These are phyloP conservation scores for Pelecanus crispus DNA, from an alignment of 2,113 vertebrate genomes.

Conservation along the genomic window DNA sequence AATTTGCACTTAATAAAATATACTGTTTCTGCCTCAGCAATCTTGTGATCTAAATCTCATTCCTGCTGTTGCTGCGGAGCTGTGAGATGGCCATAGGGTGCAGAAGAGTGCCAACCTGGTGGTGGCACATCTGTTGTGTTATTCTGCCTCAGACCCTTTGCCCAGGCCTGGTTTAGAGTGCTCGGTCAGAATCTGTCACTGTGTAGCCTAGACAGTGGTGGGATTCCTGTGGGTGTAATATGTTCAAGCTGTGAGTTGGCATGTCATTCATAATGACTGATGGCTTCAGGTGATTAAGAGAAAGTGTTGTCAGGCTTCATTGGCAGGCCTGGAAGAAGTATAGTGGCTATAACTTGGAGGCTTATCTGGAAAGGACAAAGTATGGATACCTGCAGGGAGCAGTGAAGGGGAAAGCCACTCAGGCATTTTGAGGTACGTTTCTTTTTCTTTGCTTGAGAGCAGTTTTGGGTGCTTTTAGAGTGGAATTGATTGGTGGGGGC, in stretches of 20 bases:
- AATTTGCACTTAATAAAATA: background rate
- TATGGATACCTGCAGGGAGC: background rate
- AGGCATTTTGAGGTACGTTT: background rate
- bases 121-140: background rate
- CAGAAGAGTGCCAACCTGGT: background rate
- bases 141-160: background rate
- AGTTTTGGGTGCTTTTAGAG: background rate
- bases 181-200: background rate
- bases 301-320: conserved; percentile 22
- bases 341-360: background rate
- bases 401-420: background rate
- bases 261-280: conserved; percentile 26
- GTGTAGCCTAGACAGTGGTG: background rate
- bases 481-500: background rate
- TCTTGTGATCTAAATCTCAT: background rate
- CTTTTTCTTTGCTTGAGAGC: background rate
- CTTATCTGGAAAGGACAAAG: background rate
- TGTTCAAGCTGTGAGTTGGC: background rate
- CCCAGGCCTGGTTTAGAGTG: background rate
- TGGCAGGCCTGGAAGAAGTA: conserved; percentile 15
- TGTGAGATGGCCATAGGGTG: background rate
- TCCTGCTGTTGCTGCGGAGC: background rate
- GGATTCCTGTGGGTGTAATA: conserved; percentile 8
- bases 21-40: background rate
- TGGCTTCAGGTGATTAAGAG: conserved; percentile 8